Evolutionary conservation across 2,888 invertebrate genomes (phyloP).

Genomic region (Eudasyphora cyanicolor): DNA sequence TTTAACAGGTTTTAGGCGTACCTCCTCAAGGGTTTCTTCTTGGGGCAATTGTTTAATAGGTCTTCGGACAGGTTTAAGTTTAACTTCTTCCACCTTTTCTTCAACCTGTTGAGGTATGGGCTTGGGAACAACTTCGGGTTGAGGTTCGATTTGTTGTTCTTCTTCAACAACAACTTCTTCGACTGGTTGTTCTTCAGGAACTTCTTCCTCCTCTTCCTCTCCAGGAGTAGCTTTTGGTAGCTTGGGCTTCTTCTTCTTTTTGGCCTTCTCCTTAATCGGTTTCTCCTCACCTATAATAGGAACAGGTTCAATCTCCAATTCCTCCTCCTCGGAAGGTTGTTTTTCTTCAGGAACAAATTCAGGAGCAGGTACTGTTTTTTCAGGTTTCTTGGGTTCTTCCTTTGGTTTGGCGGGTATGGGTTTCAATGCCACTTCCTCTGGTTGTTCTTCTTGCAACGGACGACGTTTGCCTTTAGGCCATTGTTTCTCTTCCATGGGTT

Average conservation of each 20-base stretch:
- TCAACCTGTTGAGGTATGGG: constrained; percentile 74
- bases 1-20: constrained; percentile 80
- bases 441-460: constrained; percentile 80
- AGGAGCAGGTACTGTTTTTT: constrained; percentile 73
- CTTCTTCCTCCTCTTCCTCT: constrained; percentile 69
- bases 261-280: constrained; percentile 79
- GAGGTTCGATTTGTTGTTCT: constrained; percentile 51
- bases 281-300: constrained; percentile 76
- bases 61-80: constrained; percentile 70
- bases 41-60: constrained; percentile 77
- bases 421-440: constrained; percentile 79
- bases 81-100: constrained; percentile 76
- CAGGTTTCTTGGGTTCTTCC: constrained; percentile 72
- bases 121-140: constrained; percentile 71
- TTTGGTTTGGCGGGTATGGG: constrained; percentile 77
- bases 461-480: constrained; percentile 79
- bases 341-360: constrained; percentile 74
- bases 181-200: constrained; percentile 65
- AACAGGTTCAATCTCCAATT: constrained; percentile 72
- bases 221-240: constrained; percentile 75
- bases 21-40: constrained; percentile 79
- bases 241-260: constrained; percentile 77
- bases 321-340: constrained; percentile 72
- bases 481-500: constrained; percentile 77
- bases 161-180: constrained; percentile 58